A percentile compares a stretch with the other conserved stretches of the same genome.
Conservation (phyloP, 2,797 vertebrate genomes). For the Scarus forsteni region DNA sequence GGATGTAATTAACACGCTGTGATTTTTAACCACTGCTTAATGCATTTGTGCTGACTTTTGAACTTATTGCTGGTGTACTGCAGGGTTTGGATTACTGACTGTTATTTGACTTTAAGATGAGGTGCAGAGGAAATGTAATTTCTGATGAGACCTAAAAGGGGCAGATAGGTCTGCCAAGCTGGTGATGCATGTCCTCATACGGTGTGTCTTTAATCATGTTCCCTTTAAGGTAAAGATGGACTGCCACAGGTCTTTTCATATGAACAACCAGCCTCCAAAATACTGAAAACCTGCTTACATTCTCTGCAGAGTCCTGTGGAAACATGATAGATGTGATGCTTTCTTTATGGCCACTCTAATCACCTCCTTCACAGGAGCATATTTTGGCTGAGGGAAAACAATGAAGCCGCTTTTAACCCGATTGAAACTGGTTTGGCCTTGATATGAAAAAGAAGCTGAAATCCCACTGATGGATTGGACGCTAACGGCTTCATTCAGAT, state of each 20-base stretch:
- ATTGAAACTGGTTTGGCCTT: constrained; percentile 87
- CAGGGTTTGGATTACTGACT: constrained; percentile 41
- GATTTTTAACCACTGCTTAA: constrained; percentile 81
- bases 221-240: constrained; percentile 54
- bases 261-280: constrained; percentile 65
- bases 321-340: constrained; percentile 70
- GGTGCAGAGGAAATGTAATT: constrained; percentile 39
- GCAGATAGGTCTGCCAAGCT: constrained; percentile 12
- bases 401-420: constrained; percentile 91
- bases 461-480: constrained; percentile 57
- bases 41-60: constrained; percentile 70
- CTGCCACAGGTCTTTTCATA: constrained; percentile 54
- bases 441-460: constrained; percentile 69
- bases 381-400: constrained; percentile 87
- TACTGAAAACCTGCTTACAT: constrained; percentile 53
- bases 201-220: constrained; percentile 56
- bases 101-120: constrained; percentile 58
- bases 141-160: constrained; percentile 36
- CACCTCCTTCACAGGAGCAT: constrained; percentile 87
- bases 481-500: constrained; percentile 62
- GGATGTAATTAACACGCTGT: constrained; percentile 82
- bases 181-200: constrained; percentile 49
- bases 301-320: constrained; percentile 44
- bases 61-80: constrained; percentile 64
- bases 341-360: constrained; percentile 86